phyloP scores from a whole-genome alignment of 2,797 vertebrate genomes.

The Coranthus polyacanthus region DNA sequence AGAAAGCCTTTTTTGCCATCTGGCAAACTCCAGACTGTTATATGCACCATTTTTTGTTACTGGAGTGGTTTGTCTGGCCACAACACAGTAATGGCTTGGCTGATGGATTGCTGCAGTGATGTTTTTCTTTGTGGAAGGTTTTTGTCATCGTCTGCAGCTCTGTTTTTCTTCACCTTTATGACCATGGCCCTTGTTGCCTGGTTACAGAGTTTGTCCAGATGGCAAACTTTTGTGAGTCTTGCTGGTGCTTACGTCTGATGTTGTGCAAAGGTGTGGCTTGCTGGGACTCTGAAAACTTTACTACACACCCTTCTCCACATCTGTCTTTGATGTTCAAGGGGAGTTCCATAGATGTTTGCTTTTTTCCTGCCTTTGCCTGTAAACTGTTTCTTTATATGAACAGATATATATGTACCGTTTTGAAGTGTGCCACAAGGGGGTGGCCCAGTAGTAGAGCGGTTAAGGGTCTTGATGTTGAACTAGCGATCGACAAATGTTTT shows the following conservation, averaged over 20 bases:
- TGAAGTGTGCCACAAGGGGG: too few relatives aligned
- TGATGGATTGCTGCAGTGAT: constrained; percentile 49
- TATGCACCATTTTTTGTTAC: constrained; percentile 2
- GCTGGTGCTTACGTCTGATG: too few relatives aligned
- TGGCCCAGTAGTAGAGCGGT: too few relatives aligned
- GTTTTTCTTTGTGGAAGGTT: constrained; percentile 43
- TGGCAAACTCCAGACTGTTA: constrained; percentile 20
- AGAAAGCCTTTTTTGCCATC: constrained; percentile 18
- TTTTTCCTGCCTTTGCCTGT: neutral
- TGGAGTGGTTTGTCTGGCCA: constrained; percentile 21
- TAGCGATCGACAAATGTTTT: too few relatives aligned
- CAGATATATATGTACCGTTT: neutral
- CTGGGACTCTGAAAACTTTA: neutral
- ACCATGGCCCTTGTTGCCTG: constrained; percentile 52
- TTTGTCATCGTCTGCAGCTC: constrained; percentile 34
- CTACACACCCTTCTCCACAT: neutral
- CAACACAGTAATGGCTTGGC: constrained; percentile 46
- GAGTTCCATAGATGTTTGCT: neutral
- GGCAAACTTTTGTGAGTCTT: constrained; percentile 33
- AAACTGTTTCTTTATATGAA: neutral
- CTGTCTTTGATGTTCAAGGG: neutral
- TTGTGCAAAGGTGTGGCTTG: constrained; percentile 19
- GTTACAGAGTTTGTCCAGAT: constrained; percentile 58
- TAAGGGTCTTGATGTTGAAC: too few relatives aligned
- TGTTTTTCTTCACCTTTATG: constrained; percentile 40